These are phyloP conservation scores for Motacilla alba DNA, from an alignment of 2,113 vertebrate genomes.

Conservation along the genomic window DNA sequence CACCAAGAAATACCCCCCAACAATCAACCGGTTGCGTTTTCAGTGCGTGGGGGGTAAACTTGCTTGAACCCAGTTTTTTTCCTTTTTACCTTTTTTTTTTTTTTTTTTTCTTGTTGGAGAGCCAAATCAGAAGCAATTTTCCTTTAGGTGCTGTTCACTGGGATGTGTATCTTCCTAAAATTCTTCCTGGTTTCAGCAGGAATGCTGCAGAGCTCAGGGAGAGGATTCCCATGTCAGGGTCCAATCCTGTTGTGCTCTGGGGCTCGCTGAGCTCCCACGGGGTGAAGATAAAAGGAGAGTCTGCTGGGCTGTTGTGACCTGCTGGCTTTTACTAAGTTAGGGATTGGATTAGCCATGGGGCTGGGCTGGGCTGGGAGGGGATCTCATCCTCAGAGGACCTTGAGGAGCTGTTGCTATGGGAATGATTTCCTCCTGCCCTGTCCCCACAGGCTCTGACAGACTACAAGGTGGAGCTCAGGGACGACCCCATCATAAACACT, in stretches of 20 bases:
- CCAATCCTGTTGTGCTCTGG: accelerated
- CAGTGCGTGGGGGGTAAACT: background rate
- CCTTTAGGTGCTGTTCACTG: background rate
- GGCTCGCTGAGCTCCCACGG: background rate
- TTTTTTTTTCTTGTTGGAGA: background rate
- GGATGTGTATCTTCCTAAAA: background rate
- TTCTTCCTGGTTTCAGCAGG: background rate
- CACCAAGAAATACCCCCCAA: background rate
- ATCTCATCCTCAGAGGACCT: background rate
- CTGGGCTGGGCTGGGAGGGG: too few relatives aligned
- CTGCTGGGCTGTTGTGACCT: background rate
- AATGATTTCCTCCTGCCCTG: background rate
- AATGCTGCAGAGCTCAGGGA: background rate
- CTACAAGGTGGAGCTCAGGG: constrained; percentile 93
- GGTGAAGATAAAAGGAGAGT: background rate
- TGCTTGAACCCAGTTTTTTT: background rate
- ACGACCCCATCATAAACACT: constrained; percentile 96
- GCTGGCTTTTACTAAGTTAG: background rate
- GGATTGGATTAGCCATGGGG: background rate
- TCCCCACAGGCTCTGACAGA: constrained; percentile 89
- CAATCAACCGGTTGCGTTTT: accelerated
- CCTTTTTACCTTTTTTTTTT: background rate
- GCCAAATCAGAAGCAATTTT: background rate
- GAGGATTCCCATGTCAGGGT: background rate
- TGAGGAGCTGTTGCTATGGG: background rate